phyloP scores from a whole-genome alignment of 2,888 invertebrate species.

The Pseudococcus viburni region DNA sequence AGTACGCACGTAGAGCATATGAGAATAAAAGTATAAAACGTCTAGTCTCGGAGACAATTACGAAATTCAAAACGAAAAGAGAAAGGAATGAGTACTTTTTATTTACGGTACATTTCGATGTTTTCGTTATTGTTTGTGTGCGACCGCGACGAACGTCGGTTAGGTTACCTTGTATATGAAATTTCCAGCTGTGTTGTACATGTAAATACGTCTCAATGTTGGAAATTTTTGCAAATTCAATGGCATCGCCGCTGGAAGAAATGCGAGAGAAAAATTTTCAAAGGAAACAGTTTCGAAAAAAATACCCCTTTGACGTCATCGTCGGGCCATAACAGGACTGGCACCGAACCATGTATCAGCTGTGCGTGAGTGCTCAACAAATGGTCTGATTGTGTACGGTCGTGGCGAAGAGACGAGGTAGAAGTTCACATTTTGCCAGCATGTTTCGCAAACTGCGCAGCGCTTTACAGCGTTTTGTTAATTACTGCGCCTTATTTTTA shows the following conservation, averaged over 20 bases:
- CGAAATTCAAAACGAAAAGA: conserved; percentile 53
- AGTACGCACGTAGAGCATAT: background rate
- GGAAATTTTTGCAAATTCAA: background rate
- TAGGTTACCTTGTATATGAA: background rate
- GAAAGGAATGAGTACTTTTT: conserved; percentile 14
- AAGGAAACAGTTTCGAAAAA: background rate
- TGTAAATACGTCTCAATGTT: too few relatives aligned
- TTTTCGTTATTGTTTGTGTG: background rate
- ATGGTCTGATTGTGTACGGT: background rate
- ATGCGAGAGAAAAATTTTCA: background rate
- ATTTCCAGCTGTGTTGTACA: background rate
- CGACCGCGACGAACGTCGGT: background rate
- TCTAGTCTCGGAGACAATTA: background rate
- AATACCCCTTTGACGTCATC: background rate
- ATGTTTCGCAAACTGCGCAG: background rate
- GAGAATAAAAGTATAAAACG: background rate
- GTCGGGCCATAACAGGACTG: background rate
- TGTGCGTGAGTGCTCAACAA: conserved; percentile 2
- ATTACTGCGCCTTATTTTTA: too few relatives aligned
- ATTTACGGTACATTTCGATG: background rate
- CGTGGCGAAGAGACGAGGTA: background rate
- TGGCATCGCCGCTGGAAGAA: background rate
- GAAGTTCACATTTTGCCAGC: background rate
- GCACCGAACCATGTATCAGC: background rate
- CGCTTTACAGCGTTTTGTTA: background rate